Evolutionary conservation across 2,797 vertebrate species (phyloP).

Genomic region (Rhinophrynus dorsalis): DNA sequence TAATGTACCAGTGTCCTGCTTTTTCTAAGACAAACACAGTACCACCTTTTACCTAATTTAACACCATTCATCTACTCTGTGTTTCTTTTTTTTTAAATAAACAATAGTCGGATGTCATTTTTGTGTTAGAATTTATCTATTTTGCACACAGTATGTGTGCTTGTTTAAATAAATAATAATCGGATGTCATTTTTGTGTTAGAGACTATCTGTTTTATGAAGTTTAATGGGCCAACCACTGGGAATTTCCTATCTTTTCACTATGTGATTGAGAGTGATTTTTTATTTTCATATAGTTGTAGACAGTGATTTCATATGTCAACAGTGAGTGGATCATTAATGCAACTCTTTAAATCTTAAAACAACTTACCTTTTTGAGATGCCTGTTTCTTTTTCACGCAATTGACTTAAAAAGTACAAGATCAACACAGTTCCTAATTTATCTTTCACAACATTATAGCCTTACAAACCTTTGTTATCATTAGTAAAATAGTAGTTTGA

Average conservation of each 20-base stretch:
- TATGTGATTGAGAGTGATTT: constrained; percentile 25
- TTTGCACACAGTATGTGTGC: constrained; percentile 8
- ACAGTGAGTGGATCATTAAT: constrained; percentile 29
- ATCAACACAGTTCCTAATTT: background rate
- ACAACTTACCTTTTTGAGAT: constrained; percentile 13
- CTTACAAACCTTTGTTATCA: too few species aligned
- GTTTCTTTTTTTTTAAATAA: background rate
- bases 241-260: constrained; percentile 41
- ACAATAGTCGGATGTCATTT: constrained; percentile 4
- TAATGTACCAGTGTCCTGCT: too few species aligned
- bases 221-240: constrained; percentile 30
- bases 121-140: constrained; percentile 20
- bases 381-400: constrained; percentile 3
- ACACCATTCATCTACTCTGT: too few species aligned
- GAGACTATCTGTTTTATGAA: constrained; percentile 33
- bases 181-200: constrained; percentile 18
- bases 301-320: constrained; percentile 34
- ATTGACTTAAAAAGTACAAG: background rate
- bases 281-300: constrained; percentile 4
- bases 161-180: background rate
- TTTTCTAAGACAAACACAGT: too few species aligned
- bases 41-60: too few species aligned
- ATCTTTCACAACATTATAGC: too few species aligned
- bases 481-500: too few species aligned
- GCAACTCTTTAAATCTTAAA: background rate